Evolutionary conservation across 1,140 invertebrate genomes (phyloP).

Genomic region (Cydia pomonella): DNA sequence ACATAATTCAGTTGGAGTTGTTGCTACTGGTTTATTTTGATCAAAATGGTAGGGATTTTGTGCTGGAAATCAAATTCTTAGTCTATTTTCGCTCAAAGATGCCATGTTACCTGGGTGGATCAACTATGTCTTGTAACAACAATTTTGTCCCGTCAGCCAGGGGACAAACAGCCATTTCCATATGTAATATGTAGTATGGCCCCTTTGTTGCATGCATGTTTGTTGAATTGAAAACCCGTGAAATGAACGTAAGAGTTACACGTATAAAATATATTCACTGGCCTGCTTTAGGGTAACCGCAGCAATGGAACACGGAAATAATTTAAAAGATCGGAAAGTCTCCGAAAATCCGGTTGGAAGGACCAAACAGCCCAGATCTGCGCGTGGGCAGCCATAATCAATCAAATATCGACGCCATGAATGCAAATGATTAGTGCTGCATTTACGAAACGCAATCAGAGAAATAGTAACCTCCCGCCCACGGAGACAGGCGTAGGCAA

Average conservation of each 20-base stretch:
- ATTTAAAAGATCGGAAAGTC: neutral
- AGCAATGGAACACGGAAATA: neutral
- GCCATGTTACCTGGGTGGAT: too few relatives aligned
- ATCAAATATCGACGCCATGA: slow-evolving; percentile 21
- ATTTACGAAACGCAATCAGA: slow-evolving; percentile 25
- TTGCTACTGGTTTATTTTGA: slow-evolving; percentile 29
- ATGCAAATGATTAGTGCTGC: slow-evolving; percentile 30
- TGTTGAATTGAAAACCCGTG: too few relatives aligned
- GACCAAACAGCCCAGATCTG: neutral
- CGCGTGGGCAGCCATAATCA: slow-evolving; percentile 17
- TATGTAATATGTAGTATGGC: too few relatives aligned
- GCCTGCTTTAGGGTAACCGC: too few relatives aligned
- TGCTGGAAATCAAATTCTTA: neutral
- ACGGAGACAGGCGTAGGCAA: neutral
- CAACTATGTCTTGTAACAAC: too few relatives aligned
- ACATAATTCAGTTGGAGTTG: slow-evolving; percentile 42
- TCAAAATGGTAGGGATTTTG: slow-evolving; percentile 8
- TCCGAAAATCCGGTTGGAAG: neutral
- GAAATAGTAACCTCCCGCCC: slow-evolving; percentile 27
- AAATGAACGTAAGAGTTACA: too few relatives aligned
- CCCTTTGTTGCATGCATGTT: too few relatives aligned
- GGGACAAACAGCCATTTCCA: too few relatives aligned
- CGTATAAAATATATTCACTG: too few relatives aligned
- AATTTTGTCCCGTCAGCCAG: too few relatives aligned
- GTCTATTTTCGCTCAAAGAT: neutral